Conservation (phyloP, 2,113 vertebrate genomes). For the Equus quagga region DNA sequence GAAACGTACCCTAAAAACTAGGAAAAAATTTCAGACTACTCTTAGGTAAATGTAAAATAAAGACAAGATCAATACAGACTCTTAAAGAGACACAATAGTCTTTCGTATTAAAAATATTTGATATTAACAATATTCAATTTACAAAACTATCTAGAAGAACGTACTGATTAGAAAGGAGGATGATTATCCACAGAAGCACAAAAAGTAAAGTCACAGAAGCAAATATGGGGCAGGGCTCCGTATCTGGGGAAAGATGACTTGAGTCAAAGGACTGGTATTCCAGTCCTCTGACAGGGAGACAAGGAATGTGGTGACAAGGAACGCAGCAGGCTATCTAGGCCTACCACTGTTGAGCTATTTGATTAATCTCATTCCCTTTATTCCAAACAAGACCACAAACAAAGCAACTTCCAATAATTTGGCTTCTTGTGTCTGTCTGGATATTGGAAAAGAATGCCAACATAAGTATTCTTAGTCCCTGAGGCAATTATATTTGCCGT, state of each 20-base stretch:
- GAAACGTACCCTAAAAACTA: slow-evolving; percentile 6
- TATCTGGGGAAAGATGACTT: background rate
- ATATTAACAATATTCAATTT: slow-evolving; percentile 4
- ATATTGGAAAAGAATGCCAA: background rate
- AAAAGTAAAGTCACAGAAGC: background rate
- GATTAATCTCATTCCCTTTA: slow-evolving; percentile 26
- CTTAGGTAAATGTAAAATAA: slow-evolving; percentile 50
- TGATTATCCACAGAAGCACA: background rate
- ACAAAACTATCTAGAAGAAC: slow-evolving; percentile 19
- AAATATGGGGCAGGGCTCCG: background rate
- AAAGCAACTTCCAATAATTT: slow-evolving; percentile 42
- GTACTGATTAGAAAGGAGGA: background rate
- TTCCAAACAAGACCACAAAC: background rate
- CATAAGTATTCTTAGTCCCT: background rate
- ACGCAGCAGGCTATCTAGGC: background rate
- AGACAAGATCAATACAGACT: background rate
- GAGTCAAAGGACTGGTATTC: background rate
- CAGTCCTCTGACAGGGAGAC: background rate
- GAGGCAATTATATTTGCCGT: background rate
- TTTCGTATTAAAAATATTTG: slow-evolving; percentile 48
- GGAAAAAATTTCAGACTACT: background rate
- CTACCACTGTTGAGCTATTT: background rate
- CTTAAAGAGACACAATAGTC: background rate
- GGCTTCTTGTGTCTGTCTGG: background rate
- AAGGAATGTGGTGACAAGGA: background rate